Conservation (phyloP, 35 echinoderm and acorn worm species). For the Ophioderma brevispina region DNA sequence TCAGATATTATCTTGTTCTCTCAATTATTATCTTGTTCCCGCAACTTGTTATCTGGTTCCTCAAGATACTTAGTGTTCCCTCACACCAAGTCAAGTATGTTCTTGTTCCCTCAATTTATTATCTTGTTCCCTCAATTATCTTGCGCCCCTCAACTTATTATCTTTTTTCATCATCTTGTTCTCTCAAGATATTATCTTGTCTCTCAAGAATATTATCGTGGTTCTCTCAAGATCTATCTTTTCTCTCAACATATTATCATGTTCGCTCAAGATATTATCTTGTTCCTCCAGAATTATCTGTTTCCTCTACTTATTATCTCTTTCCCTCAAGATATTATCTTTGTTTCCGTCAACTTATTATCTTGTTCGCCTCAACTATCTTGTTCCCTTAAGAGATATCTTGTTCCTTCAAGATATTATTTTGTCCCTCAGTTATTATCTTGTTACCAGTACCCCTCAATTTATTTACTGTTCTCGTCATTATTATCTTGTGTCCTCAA, state of each 20-base stretch:
- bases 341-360: no score
- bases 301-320: not conserved
- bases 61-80: not conserved
- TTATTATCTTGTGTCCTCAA: no score
- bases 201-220: not conserved
- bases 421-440: no score
- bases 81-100: not conserved
- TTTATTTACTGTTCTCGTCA: no score
- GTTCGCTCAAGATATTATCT: not conserved
- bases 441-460: no score
- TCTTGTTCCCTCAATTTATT: not conserved
- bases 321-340: not conserved
- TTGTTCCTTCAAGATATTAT: no score
- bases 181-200: no score
- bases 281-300: not conserved
- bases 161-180: not conserved
- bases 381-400: no score
- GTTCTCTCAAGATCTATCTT: no score
- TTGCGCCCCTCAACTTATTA: not conserved
- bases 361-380: no score
- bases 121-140: not conserved
- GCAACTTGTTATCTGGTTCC: not conserved
- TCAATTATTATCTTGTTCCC: not conserved
- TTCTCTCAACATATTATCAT: not conserved
- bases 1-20: not conserved